Base-by-base conservation (phyloP, 2,888 invertebrate genomes). In the Steromphala cineraria region DNA sequence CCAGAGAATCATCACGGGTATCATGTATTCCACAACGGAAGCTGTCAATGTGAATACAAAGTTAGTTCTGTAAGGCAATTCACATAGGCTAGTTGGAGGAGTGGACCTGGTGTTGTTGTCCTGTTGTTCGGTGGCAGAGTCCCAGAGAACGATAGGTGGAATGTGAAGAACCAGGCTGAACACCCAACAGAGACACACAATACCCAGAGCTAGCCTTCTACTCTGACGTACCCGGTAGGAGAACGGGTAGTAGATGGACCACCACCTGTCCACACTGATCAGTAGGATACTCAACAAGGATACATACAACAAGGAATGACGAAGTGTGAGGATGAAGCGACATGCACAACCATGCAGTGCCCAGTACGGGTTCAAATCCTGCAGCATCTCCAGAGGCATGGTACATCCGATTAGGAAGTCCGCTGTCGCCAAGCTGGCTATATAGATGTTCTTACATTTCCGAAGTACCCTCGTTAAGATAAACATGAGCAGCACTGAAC, bases 181-280 rank as follows among this genome's bases (percentile, higher is more conserved):
- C 13, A 87, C 8, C 91, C 91, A 91, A 1, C 86, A 82, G 17
- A 83, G 55, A 5, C 84, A 74, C 1, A 89, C 87, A 17, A 88
- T 79, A 2, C 86, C 81, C 13, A 87, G 76, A 0, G 90, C 87
- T 75, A 87, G 86, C 36, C 83, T 84, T 46, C 88, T 85, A 28
- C 88, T 90, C 53, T 88, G 86, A 28, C 87, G 85, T 0, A 88
- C 87, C 79, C 90, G 76, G 84, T 91, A 91, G 8, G 89, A 89
- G 78, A 91, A 87, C n/a, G 91, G 91, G 80, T 88, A 89, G 82
- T 90, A 88, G 28, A 90, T 87, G 7, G 89, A 89, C 88, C 90
- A 89, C 90, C 90, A 91, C 28, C 90, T 82, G 80, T 91, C 91
- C 0, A 89, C 80, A 15, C 89, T 89, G 75, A 91, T 89, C 19